phyloP scores from a whole-genome alignment of 1,140 invertebrate species.

The Pseudomyrmex dendroicus region DNA sequence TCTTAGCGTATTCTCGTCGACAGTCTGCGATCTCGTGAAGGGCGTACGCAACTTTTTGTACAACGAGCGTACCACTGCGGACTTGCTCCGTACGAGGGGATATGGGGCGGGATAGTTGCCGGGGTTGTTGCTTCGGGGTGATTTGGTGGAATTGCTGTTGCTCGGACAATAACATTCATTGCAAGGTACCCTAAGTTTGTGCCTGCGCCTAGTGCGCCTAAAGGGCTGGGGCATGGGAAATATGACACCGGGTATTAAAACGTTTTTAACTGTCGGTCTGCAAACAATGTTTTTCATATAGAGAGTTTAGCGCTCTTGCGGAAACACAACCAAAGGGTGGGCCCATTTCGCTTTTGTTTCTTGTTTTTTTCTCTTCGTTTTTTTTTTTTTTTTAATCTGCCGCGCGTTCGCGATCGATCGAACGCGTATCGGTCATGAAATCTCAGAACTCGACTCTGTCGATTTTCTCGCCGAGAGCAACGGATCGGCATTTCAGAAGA shows the following conservation, averaged over 20 bases:
- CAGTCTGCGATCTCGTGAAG: slow-evolving; percentile 83
- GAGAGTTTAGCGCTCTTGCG: slow-evolving; percentile 78
- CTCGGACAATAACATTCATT: slow-evolving; percentile 83
- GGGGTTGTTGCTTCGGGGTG: slow-evolving; percentile 75
- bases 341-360: slow-evolving; percentile 66
- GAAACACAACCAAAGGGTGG: slow-evolving; percentile 51
- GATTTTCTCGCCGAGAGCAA: slow-evolving; percentile 47
- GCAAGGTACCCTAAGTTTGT: slow-evolving; percentile 84
- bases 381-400: slow-evolving; percentile 25
- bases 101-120: slow-evolving; percentile 81
- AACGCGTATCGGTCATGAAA: slow-evolving; percentile 63
- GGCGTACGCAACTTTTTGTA: slow-evolving; percentile 84
- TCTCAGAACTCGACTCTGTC: slow-evolving; percentile 47
- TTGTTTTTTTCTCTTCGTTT: slow-evolving; percentile 9
- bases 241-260: slow-evolving; percentile 85
- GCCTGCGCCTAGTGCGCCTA: slow-evolving; percentile 85
- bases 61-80: slow-evolving; percentile 85
- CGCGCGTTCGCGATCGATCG: slow-evolving; percentile 72
- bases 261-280: slow-evolving; percentile 86
- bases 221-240: slow-evolving; percentile 82
- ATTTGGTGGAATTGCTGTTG: slow-evolving; percentile 74
- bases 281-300: slow-evolving; percentile 84
- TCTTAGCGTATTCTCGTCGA: slow-evolving; percentile 83
- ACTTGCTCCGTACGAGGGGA: slow-evolving; percentile 85
- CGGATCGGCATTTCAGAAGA: slow-evolving; percentile 59